Base-by-base conservation (phyloP, 2,113 vertebrate genomes). In the Ctenodactylus gundi region DNA sequence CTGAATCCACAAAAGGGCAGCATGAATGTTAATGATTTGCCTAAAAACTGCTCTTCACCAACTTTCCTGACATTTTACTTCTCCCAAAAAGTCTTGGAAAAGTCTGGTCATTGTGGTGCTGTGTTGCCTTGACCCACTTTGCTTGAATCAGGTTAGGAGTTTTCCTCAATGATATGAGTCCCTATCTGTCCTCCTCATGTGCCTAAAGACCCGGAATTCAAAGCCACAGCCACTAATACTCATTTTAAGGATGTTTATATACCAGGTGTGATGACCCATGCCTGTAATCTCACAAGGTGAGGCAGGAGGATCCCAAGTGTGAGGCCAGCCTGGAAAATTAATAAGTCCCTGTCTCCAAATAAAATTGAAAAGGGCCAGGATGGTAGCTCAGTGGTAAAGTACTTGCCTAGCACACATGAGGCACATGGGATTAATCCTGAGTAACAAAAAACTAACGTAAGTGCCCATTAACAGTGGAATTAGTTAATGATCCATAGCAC, bases 401-500 rank as follows among this genome's bases (percentile, higher is more conserved):
- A 75, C 67, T 41, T 49, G 68, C 68, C 41, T 46, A 72, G 67
- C 39, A 72, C 14, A 15, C 29, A 34, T 23, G 10, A 51, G 29
- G 29, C 29, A n/a, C 44, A 3, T 51, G 44, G 72, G 7, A 46
- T 49, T 44, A 46, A 7, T 75, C 27, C 72, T 29, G 25, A 34
- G 72, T 15, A 75, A 49, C 6, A 73, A 46, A 25, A 75, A 73
- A 49, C 46, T 18, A 49, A 60, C 58, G 25, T 25, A 58, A 18
- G 25, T 25, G 25, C 57, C 21, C 57, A 9, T 15, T 12, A 18
- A n/a, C 1, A 36, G 14, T 6, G 20, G 15, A 18, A 18, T 14
- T 36, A 65, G 6, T 11, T 21, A 36, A 36, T 27, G 31, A 27
- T 12, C 21, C 1, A 20, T 0, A 5, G 27, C 2, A 4, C 1